Percentiles rank a stretch among this genome's conserved stretches.
Conservation (phyloP, 2,888 invertebrate species). For the Pristionchus mayeri region DNA sequence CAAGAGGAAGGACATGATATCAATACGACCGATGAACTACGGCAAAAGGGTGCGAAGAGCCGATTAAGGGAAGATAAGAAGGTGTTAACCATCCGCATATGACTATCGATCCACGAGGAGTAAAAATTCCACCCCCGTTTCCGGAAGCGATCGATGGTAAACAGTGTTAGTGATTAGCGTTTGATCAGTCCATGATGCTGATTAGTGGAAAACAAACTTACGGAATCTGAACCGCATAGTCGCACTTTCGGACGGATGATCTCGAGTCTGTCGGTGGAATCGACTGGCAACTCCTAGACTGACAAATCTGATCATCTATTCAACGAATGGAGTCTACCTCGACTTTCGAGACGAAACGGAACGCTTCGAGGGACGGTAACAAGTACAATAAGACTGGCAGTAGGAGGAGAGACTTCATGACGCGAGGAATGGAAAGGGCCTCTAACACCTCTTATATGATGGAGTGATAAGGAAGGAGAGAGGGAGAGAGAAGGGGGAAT, state of each 20-base stretch:
- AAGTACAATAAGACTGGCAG: not conserved
- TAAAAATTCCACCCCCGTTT: not conserved
- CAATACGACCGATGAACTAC: conserved; percentile 31
- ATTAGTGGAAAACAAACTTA: not conserved
- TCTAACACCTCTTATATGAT: not conserved
- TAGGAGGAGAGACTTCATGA: conserved; percentile 38
- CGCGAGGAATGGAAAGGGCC: conserved; percentile 8
- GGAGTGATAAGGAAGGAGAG: conserved; percentile 30
- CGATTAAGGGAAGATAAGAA: conserved; percentile 39
- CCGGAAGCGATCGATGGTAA: too few relatives aligned
- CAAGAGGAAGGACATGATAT: conserved; percentile 30
- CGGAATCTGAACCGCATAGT: not conserved
- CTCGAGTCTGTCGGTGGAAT: not conserved
- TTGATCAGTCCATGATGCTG: too few relatives aligned
- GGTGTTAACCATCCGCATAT: conserved; percentile 41
- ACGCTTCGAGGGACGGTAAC: not conserved
- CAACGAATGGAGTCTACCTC: not conserved
- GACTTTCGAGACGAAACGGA: not conserved
- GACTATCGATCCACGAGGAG: not conserved
- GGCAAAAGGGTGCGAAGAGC: conserved; percentile 44
- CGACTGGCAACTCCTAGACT: not conserved
- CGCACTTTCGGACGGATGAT: conserved; percentile 12
- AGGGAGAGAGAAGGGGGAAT: not conserved
- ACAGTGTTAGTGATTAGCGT: too few relatives aligned
- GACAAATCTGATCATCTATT: not conserved